Evolutionary conservation across 2,888 invertebrate genomes (phyloP), one percentile per base, ranked within the genome.

Genomic region (Cheilosia variabilis): DNA sequence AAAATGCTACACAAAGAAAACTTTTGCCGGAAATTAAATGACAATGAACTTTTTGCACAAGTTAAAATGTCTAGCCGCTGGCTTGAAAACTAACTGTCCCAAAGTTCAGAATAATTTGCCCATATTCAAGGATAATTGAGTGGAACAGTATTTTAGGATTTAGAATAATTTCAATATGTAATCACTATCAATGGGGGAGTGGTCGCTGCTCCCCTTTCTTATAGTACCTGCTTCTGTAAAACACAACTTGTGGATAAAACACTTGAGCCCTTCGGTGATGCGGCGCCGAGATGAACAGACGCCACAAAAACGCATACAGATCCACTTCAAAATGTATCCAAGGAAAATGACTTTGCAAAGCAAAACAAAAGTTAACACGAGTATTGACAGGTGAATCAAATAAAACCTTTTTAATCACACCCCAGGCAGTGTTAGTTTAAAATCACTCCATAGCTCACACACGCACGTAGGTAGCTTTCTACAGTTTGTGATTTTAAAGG

Each of bases 11-110:
- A 84, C 80, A 84, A 80, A 84, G 84, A 80, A 76, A 84, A 84
- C 60, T 80, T 84, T 84, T 65, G 4, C 58, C 75, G 69, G 84
- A 84, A 84, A 84, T 84, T 71, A 80, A 84, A 80, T 84, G 84
- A 80, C 84, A 84, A 80, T 80, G 80, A 84, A 84, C 80, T 84
- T 84, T 84, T 84, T 65, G 41, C 65, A 75, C 68, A 84, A 84
- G 75, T 84, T 75, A 75, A 84, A 80, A 84, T 84, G 84, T 84
- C 84, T 84, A 84, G 80, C 84, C 80, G 65, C 75, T 52, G 69
- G 75, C 73, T 65, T 45, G 41, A 60, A 75, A 84, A 75, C 79
- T 73, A 73, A 71, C 58, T 80, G 47, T 75, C 24, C 58, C 13
- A 34, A 79, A 80, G 63, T 84, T 83, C 57, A 47, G 43, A 76